phyloP scores from a whole-genome alignment of 2,888 invertebrate genomes.

The Ctena decussata region DNA sequence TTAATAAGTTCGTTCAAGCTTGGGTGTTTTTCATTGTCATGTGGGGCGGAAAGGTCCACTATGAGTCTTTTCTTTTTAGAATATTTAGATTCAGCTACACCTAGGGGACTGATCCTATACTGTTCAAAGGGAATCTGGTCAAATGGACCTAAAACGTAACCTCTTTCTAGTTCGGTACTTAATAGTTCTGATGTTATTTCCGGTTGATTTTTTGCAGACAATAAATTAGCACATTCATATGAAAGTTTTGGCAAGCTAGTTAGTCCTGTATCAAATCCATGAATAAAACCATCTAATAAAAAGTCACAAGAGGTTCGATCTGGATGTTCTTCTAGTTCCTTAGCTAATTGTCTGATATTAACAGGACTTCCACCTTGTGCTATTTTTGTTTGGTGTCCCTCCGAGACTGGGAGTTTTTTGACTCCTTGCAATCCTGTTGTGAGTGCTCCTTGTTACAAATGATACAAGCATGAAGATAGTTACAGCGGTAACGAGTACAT shows the following conservation, averaged over 20 bases:
- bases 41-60: conserved; percentile 63
- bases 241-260: neutral
- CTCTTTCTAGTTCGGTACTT: conserved; percentile 48
- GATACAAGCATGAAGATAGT: neutral
- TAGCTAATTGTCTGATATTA: neutral
- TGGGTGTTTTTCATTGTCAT: conserved; percentile 31
- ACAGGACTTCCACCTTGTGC: neutral
- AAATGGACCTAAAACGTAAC: conserved; percentile 55
- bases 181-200: conserved; percentile 31
- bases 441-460: neutral
- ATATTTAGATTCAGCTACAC: conserved; percentile 56
- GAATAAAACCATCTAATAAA: neutral
- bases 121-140: conserved; percentile 23
- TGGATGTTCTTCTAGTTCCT: neutral
- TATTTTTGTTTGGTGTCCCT: neutral
- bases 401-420: neutral
- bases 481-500: neutral
- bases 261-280: conserved; percentile 2
- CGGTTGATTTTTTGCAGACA: conserved; percentile 42
- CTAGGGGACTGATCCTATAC: conserved; percentile 52
- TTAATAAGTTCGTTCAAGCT: conserved; percentile 63
- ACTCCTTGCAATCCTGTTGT: neutral
- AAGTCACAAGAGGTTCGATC: neutral
- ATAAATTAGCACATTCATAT: conserved; percentile 37
- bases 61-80: conserved; percentile 57